These are phyloP conservation scores for Trogon melanurus DNA, from an alignment of 2,113 vertebrate genomes.

Conservation along the genomic window DNA sequence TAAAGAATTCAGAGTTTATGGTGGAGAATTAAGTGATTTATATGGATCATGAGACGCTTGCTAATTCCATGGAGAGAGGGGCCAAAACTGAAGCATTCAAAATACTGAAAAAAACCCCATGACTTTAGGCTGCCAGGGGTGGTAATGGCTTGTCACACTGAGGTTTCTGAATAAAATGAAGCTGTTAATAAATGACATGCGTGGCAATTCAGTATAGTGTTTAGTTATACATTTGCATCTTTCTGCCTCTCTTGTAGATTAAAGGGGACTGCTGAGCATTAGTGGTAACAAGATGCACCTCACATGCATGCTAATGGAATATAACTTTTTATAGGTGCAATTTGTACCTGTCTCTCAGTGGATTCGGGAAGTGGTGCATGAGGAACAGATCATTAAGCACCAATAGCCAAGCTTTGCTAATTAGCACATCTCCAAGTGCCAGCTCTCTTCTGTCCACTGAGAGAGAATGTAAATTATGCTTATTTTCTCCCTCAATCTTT, in stretches of 20 bases:
- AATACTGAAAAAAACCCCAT: background rate
- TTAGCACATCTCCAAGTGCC: conserved; percentile 6
- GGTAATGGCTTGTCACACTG: background rate
- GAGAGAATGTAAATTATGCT: background rate
- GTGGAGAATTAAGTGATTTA: background rate
- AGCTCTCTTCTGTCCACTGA: conserved; percentile 24
- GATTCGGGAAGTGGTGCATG: background rate
- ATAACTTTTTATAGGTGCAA: conserved; percentile 38
- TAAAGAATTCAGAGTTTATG: background rate
- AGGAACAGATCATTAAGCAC: conserved; percentile 2
- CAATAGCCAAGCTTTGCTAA: background rate
- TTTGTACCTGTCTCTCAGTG: conserved; percentile 19
- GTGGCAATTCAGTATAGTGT: background rate
- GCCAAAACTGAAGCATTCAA: background rate
- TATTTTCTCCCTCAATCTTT: background rate
- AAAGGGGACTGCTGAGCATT: background rate
- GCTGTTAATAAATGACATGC: background rate
- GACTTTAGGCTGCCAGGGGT: background rate
- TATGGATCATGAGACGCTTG: accelerated
- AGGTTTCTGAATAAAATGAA: background rate
- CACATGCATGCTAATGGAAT: background rate
- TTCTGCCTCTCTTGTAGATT: background rate
- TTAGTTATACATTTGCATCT: background rate
- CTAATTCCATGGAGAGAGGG: background rate
- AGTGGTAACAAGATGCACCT: background rate